Percentiles rank a stretch among this genome's conserved stretches.
Conservation (phyloP, 2,888 invertebrate genomes). For the Chrysolina haemoptera region DNA sequence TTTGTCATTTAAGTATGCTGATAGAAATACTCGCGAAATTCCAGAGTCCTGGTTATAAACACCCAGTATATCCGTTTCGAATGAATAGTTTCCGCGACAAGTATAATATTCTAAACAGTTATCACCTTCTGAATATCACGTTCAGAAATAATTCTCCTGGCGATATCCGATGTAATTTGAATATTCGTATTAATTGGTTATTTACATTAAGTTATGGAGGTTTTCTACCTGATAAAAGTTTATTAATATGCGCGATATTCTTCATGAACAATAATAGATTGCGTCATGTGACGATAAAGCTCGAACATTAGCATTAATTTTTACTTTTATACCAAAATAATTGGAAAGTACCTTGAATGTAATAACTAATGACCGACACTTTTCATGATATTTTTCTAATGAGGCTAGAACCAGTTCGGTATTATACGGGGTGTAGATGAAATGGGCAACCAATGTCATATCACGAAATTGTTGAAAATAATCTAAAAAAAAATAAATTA, state of each 20-base stretch:
- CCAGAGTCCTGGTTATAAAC: neutral
- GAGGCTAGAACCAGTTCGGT: no score
- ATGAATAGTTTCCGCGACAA: constrained; percentile 7
- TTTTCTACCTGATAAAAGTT: constrained; percentile 46
- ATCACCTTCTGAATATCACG: constrained; percentile 32
- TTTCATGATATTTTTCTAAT: no score
- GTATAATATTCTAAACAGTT: constrained; percentile 9
- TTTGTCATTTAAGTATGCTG: no score
- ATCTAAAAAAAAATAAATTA: no score
- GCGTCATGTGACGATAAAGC: constrained; percentile 40
- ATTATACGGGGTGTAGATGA: no score
- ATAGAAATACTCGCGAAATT: no score
- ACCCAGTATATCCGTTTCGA: constrained; percentile 2
- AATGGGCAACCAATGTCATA: no score
- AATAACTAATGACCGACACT: no score
- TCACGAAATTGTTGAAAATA: no score
- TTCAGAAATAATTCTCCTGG: constrained; percentile 26
- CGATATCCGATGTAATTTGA: constrained; percentile 43
- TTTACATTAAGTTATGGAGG: constrained; percentile 49
- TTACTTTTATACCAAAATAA: constrained; percentile 30
- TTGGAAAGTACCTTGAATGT: constrained; percentile 12
- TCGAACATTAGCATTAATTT: constrained; percentile 43
- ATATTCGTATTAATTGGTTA: constrained; percentile 51
- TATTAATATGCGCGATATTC: constrained; percentile 48
- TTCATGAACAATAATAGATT: constrained; percentile 43